Evolutionary conservation across 2,797 vertebrate species (phyloP).

Genomic region (Squalus acanthias): DNA sequence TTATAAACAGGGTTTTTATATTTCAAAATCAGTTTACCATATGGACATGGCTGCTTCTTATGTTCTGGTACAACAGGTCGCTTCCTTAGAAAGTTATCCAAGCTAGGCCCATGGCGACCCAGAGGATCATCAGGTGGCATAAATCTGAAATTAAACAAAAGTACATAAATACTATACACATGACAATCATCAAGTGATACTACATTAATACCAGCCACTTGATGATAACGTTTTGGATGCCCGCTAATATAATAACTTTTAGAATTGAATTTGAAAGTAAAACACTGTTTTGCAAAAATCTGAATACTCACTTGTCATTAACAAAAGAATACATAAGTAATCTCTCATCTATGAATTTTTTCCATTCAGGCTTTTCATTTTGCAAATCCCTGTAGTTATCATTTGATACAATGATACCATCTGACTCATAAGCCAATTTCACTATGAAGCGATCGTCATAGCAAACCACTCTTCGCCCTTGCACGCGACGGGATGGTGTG

Average conservation of each 20-base stretch:
- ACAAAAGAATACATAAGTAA: constrained; percentile 98
- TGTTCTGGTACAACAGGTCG: constrained; percentile 82
- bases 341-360: constrained; percentile 94
- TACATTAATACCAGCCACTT: background rate
- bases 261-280: background rate
- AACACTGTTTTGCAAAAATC: background rate
- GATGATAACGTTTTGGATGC: background rate
- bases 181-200: background rate
- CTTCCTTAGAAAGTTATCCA: constrained; percentile 95
- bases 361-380: constrained; percentile 96
- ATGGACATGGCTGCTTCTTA: constrained; percentile 93
- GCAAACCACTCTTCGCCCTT: constrained; percentile 90
- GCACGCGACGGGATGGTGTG: constrained; percentile 88
- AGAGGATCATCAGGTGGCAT: constrained; percentile 97
- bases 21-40: constrained; percentile 65
- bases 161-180: background rate
- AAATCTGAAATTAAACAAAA: constrained; percentile 63
- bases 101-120: constrained; percentile 89
- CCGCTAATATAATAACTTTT: background rate
- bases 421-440: constrained; percentile 89
- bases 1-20: background rate
- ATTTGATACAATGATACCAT: constrained; percentile 95
- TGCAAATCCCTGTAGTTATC: constrained; percentile 96
- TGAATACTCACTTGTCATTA: constrained; percentile 88
- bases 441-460: constrained; percentile 96